Conservation (phyloP, 2,888 invertebrate species). For the Aelia acuminata region DNA sequence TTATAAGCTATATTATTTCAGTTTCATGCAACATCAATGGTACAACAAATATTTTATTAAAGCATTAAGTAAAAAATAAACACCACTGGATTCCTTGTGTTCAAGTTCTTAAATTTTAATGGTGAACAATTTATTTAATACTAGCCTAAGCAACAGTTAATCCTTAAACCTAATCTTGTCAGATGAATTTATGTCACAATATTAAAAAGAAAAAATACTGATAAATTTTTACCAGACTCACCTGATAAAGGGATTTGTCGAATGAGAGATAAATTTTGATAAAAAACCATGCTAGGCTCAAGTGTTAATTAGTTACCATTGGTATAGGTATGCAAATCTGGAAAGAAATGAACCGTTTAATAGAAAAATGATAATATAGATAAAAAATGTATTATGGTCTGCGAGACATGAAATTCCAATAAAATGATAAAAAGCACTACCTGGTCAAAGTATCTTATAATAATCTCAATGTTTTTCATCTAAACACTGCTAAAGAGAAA, state of each 20-base stretch:
- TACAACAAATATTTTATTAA: no score
- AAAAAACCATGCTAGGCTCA: constrained; percentile 27
- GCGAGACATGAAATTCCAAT: no score
- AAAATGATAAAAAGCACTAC: not conserved
- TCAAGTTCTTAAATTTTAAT: no score
- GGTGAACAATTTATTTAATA: no score
- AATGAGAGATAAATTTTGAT: constrained; percentile 5
- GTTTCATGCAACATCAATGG: no score
- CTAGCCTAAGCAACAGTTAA: no score
- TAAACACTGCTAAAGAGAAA: not conserved
- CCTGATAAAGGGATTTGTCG: constrained; percentile 6
- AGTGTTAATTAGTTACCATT: not conserved
- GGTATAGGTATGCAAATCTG: constrained; percentile 1
- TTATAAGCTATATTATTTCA: no score
- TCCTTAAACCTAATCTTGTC: no score
- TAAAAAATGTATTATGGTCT: no score
- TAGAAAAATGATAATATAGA: not conserved
- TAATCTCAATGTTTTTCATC: not conserved
- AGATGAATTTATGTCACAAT: not conserved
- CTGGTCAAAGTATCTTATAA: not conserved
- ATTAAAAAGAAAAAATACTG: not conserved
- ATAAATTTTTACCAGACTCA: not conserved
- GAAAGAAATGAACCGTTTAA: not conserved
- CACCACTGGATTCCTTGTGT: no score
- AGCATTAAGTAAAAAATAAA: no score